phyloP scores from a whole-genome alignment of 2,113 vertebrate genomes.

The Gallinago undulata region DNA sequence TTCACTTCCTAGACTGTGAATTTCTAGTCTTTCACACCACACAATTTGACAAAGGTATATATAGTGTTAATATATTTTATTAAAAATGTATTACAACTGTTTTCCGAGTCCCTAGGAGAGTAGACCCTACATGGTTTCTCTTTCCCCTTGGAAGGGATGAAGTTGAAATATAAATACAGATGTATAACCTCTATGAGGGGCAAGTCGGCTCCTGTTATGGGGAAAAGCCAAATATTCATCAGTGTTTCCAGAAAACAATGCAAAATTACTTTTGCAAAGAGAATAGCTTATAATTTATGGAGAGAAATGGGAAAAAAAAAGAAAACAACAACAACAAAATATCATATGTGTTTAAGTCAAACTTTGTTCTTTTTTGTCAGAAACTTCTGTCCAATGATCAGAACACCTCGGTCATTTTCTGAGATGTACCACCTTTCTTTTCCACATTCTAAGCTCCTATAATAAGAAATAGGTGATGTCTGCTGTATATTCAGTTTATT shows the following conservation, averaged over 20 bases:
- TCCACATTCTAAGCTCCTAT: background rate
- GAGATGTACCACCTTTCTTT: background rate
- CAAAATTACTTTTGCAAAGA: background rate
- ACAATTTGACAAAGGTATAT: background rate
- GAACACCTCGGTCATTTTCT: background rate
- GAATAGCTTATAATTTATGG: background rate
- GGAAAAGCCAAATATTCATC: background rate
- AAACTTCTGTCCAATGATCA: background rate
- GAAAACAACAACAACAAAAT: background rate
- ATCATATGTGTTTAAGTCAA: background rate
- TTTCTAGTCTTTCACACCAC: background rate
- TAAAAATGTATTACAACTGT: background rate
- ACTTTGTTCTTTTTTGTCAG: background rate
- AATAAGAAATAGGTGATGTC: background rate
- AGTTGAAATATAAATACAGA: background rate
- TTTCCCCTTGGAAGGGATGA: background rate
- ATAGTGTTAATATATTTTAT: background rate
- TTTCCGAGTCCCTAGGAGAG: background rate
- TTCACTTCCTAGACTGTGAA: background rate
- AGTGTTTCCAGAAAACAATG: background rate
- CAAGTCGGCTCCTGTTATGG: background rate
- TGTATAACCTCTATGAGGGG: background rate
- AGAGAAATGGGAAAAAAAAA: background rate
- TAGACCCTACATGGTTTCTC: background rate
- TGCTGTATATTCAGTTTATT: background rate